A percentile compares a stretch with the other conserved stretches of the same genome.
Conservation (phyloP, 1,140 invertebrate species). For the Eubasilissa regina region DNA sequence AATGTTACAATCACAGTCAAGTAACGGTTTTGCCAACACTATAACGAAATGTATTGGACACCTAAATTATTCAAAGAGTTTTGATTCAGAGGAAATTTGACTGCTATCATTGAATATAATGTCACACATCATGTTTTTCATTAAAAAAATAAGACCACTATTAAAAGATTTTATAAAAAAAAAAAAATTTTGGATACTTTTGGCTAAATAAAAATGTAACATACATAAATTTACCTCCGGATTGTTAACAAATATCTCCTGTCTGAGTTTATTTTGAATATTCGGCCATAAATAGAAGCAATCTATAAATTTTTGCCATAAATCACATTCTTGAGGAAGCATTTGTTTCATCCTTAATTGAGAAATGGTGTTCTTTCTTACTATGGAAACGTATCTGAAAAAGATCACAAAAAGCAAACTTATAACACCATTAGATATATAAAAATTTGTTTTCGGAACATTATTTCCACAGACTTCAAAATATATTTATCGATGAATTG, state of each 20-base stretch:
- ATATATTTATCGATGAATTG: too few species aligned
- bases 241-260: background rate
- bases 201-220: background rate
- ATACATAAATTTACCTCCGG: constrained; percentile 17
- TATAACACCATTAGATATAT: background rate
- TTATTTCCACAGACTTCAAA: too few species aligned
- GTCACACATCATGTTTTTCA: constrained; percentile 6
- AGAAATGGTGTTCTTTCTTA: constrained; percentile 64
- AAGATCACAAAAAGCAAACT: background rate
- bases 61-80: too few species aligned
- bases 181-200: background rate
- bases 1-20: too few species aligned
- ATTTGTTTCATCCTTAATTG: constrained; percentile 65
- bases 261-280: constrained; percentile 58
- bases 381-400: constrained; percentile 67
- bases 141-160: constrained; percentile 16
- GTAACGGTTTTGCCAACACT: too few species aligned
- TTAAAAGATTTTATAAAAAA: background rate
- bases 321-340: constrained; percentile 62
- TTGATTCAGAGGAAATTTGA: too few species aligned
- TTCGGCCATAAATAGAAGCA: constrained; percentile 65
- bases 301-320: constrained; percentile 65
- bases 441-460: too few species aligned
- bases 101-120: too few species aligned
- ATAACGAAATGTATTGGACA: too few species aligned